Percentiles rank a stretch among this genome's conserved stretches.
These are phyloP conservation scores for Serranus cabrilla DNA, from an alignment of 2,797 vertebrate genomes.

Conservation along the genomic window DNA sequence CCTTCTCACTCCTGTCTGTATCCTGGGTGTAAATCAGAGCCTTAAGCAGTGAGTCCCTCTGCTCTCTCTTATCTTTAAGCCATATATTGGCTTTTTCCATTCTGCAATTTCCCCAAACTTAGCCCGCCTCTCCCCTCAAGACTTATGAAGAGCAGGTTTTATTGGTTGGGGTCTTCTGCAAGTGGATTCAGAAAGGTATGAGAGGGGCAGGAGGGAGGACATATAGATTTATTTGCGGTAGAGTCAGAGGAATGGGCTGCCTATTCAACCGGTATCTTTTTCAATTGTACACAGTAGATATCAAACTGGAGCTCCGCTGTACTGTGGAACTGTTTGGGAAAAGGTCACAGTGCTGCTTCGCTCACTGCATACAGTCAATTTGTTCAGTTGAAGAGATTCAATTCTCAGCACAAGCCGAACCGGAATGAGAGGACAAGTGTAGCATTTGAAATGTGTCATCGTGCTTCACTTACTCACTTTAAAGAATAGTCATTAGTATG, in stretches of 20 bases:
- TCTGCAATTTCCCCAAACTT: conserved; percentile 80
- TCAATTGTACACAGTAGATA: conserved; percentile 66
- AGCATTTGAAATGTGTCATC: conserved; percentile 69
- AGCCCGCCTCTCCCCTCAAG: conserved; percentile 64
- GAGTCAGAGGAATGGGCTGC: conserved; percentile 58
- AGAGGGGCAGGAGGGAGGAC: conserved; percentile 52
- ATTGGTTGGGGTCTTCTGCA: conserved; percentile 70
- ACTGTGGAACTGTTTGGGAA: conserved; percentile 66
- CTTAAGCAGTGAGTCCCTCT: conserved; percentile 68
- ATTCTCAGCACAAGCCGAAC: conserved; percentile 47
- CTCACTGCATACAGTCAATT: conserved; percentile 66
- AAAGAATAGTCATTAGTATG: conserved; percentile 71
- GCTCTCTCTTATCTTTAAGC: conserved; percentile 75
- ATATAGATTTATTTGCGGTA: conserved; percentile 65
- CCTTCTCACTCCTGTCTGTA: conserved; percentile 35
- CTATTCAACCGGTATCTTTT: conserved; percentile 71
- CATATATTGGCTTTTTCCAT: conserved; percentile 79
- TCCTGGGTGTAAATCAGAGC: conserved; percentile 72
- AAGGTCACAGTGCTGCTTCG: conserved; percentile 64
- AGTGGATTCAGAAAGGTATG: conserved; percentile 65
- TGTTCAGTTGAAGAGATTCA: conserved; percentile 68
- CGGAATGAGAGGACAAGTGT: conserved; percentile 57
- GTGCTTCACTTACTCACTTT: conserved; percentile 58
- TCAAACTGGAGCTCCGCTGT: conserved; percentile 46
- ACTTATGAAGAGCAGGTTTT: conserved; percentile 78